Conservation (phyloP, 2,113 vertebrate genomes). For the Sturnus vulgaris region DNA sequence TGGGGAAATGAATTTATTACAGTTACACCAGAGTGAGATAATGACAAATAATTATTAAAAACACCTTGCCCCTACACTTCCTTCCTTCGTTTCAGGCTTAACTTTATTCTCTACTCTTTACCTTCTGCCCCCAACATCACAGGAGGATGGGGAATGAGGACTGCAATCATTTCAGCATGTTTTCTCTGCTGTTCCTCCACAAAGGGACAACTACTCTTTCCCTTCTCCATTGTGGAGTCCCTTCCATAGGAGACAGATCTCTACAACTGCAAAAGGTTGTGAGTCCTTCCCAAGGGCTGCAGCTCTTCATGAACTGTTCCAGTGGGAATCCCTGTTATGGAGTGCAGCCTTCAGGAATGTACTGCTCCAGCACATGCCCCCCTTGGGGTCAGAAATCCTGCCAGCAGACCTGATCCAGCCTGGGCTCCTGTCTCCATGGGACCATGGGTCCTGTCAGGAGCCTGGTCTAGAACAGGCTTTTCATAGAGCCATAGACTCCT, state of each 20-base stretch:
- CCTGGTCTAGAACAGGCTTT: neutral
- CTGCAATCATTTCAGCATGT: rapidly evolving
- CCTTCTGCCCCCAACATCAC: neutral
- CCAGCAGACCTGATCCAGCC: neutral
- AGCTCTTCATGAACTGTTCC: neutral
- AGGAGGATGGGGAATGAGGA: neutral
- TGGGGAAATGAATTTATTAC: neutral
- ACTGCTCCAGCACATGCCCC: neutral
- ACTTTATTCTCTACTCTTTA: neutral
- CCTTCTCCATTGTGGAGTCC: too few species aligned
- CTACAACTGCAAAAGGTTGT: too few species aligned
- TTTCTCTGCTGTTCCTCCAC: neutral
- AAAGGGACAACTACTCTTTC: neutral
- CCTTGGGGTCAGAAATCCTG: neutral
- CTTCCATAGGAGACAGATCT: neutral
- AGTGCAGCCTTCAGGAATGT: neutral
- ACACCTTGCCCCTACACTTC: neutral
- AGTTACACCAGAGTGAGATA: neutral
- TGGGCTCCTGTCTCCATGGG: neutral
- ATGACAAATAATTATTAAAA: neutral
- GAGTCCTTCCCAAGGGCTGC: neutral
- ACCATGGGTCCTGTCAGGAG: neutral
- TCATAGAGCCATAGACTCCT: neutral
- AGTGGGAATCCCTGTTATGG: too few species aligned
- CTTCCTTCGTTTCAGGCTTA: neutral